Evolutionary conservation across 2,113 vertebrate species (phyloP), one percentile per base, ranked within the genome.

Genomic region (Takifugu flavidus): DNA sequence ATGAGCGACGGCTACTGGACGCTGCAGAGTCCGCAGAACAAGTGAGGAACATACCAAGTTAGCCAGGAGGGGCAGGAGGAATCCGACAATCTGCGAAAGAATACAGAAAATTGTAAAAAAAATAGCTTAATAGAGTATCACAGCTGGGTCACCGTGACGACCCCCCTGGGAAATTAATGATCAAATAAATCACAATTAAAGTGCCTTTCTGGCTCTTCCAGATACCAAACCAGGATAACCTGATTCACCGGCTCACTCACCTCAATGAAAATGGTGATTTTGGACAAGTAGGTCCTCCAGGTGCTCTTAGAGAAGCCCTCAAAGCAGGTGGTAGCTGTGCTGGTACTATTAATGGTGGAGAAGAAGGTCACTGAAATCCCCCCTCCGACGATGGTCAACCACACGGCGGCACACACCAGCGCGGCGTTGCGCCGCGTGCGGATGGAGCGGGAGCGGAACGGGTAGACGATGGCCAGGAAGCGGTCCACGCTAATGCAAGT

Each of bases 261-360:
- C 91, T 99, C 96, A 43, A 99, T 99, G 83, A 99, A 98, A 85
- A 99, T 98, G 55, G 96, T 99, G 82, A 99, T 99, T 89, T 96
- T 98, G 13, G 96, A 98, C 70, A 99, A 84, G 59, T 99, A 98
- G 49, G 93, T 98, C 89, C 91, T 96, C 96, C 96, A 99, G 61
- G 95, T 95, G 53, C 88, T 91, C 79, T 98, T 96, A 64, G 96
- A 98, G 82, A 99, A 99, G 11, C 96, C 95, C 70, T 99, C 96
- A 0, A 99, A 99, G 52, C 96, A 99, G 1, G 95, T 94, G 3
- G 94, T 99, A 70, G 91, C 94, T 49, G 74, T 84, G 78, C 94
- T 94, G 75, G 88, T 92, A 62, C 91, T 83, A 76, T 98, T 98
- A 75, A 95, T 99, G 39, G 96, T 96, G 63, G 96, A 99, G 76